A percentile compares a stretch with the other conserved stretches of the same genome.
phyloP scores from a whole-genome alignment of 2,113 vertebrate genomes.

The Dromiciops gliroides region DNA sequence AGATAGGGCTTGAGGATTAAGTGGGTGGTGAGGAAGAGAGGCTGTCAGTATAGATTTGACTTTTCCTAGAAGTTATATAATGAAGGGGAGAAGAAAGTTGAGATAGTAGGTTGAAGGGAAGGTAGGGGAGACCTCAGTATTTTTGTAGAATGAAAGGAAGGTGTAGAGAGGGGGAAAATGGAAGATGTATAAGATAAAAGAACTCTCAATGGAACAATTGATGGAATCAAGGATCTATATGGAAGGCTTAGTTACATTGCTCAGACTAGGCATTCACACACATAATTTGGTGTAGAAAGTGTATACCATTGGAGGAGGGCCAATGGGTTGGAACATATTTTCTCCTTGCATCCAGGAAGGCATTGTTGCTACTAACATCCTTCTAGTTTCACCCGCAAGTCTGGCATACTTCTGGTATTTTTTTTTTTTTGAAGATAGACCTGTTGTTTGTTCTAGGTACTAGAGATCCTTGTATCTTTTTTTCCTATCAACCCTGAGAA shows the following conservation, averaged over 20 bases:
- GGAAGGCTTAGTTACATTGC: neutral
- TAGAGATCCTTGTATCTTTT: neutral
- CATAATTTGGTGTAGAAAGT: neutral
- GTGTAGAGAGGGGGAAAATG: neutral
- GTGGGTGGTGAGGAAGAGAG: neutral
- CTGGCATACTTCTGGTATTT: neutral
- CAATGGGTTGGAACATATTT: neutral
- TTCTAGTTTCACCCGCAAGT: neutral
- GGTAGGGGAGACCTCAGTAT: neutral
- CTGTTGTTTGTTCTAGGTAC: neutral
- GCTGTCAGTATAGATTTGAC: neutral
- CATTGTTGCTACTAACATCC: neutral
- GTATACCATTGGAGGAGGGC: neutral
- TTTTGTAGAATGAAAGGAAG: neutral
- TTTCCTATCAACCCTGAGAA: neutral
- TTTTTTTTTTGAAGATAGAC: neutral
- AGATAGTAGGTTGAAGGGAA: neutral
- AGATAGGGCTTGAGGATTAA: neutral
- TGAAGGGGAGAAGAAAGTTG: neutral
- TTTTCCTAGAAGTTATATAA: neutral
- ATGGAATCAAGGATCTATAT: neutral
- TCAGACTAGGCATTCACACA: neutral
- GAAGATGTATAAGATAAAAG: neutral
- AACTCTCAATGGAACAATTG: neutral
- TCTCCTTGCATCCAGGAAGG: neutral